Conservation (phyloP, 2,888 invertebrate genomes). For the Ypsolopha scabrella region DNA sequence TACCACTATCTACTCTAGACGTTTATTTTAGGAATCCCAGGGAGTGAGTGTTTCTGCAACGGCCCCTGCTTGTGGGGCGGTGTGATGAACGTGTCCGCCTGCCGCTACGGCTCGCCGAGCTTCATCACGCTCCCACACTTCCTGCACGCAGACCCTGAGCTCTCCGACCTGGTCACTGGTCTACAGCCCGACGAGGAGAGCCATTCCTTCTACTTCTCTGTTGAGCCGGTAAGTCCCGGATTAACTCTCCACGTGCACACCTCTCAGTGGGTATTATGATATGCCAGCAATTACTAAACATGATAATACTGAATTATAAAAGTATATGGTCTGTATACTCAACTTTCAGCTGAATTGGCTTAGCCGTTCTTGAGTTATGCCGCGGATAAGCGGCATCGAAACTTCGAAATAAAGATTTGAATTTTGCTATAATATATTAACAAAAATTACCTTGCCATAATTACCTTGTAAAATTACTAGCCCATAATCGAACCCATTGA, state of each 20-base stretch:
- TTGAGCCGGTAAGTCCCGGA: conserved; percentile 76
- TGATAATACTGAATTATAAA: too few species aligned
- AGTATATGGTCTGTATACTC: too few species aligned
- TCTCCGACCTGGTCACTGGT: conserved; percentile 75
- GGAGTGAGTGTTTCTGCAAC: conserved; percentile 79
- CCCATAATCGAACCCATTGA: too few species aligned
- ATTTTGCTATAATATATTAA: too few species aligned
- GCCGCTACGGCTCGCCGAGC: conserved; percentile 84
- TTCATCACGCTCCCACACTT: conserved; percentile 90
- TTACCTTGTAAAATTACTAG: too few species aligned
- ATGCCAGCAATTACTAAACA: too few species aligned
- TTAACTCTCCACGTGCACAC: too few species aligned
- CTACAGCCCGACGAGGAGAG: conserved; percentile 74
- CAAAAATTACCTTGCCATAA: too few species aligned
- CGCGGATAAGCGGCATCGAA: background rate
- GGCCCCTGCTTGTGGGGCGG: conserved; percentile 81
- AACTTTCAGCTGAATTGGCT: too few species aligned
- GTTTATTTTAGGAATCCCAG: conserved; percentile 62
- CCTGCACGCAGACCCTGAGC: conserved; percentile 78
- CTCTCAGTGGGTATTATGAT: too few species aligned
- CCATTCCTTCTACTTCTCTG: conserved; percentile 81
- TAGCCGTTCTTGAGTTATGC: too few species aligned
- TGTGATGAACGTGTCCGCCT: conserved; percentile 81
- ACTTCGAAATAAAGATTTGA: too few species aligned
- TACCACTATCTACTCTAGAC: conserved; percentile 1